Evolutionary conservation across 23 tunicate genomes (phyloP), one percentile per base, ranked within the genome.

Genomic region (Styela clava): DNA sequence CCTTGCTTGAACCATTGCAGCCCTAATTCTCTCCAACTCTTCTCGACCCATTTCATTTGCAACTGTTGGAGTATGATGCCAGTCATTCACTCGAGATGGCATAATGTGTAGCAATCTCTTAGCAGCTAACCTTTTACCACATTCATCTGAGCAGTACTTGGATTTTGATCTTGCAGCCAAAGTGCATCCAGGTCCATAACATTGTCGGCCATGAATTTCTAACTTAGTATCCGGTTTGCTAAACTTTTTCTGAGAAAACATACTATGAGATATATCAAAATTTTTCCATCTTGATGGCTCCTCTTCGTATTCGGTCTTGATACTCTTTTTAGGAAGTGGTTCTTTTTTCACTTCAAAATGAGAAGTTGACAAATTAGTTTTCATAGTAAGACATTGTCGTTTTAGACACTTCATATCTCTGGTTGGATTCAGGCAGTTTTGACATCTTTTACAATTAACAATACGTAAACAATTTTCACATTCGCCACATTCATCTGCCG

Each of bases 91-190:
- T 35, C 91, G 88, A 16, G 84, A 69, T 21, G 97, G 97, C 81
- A 91, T 32, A 7, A 91, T 91, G 31, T 71, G 82, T 23, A 67
- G 29, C 21, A 91, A 73, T 20, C 97, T 33, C 26, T 74, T 73
- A 1, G 91, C 81, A 3, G 97, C 97, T 2, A 86, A 74, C 24
- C 80, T 52, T 44, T 85, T 73, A 1, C 97, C 97, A 74, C 97
- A 91, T 26, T 34, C 88, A 2, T 83, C 88, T 56, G 91, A 87
- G 80, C 97, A 91, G 79, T 91, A 91, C 97, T 91, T 91, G 24
- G 97, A 91, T n/a, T 82, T 61, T 30, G 82, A 68, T 26, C 32
- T 20, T 27, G 97, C 97, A 34, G 88, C 78, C 28, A 69, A 65
- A 37, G 79, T 79, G 78, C 97, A 91, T 0, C 79, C 86, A 27